phyloP scores from a whole-genome alignment of 2,888 invertebrate genomes.

The Drosophila aldrichi region DNA sequence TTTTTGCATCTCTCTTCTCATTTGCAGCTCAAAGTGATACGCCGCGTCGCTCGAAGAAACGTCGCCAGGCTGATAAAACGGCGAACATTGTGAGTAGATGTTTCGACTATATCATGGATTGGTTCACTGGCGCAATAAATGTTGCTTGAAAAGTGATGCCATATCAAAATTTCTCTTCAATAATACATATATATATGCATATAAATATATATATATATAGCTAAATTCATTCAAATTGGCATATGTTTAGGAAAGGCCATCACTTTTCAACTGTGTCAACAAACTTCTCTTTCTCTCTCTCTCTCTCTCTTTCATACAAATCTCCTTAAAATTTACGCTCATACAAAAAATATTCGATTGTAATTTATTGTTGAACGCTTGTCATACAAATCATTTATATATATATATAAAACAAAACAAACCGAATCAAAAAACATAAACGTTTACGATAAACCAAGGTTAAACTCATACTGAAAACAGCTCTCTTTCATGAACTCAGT shows the following conservation, averaged over 20 bases:
- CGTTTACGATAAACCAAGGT: slow-evolving; percentile 67
- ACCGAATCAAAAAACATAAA: too few species aligned
- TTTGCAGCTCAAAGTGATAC: slow-evolving; percentile 84
- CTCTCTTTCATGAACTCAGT: slow-evolving; percentile 81
- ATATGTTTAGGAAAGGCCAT: slow-evolving; percentile 31
- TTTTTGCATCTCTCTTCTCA: neutral
- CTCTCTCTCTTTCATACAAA: slow-evolving; percentile 48
- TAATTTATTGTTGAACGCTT: slow-evolving; percentile 59
- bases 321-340: slow-evolving; percentile 27
- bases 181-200: neutral
- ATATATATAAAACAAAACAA: slow-evolving; percentile 20
- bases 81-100: slow-evolving; percentile 88
- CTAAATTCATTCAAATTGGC: slow-evolving; percentile 2
- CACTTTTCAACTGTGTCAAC: slow-evolving; percentile 63
- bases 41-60: slow-evolving; percentile 87
- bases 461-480: slow-evolving; percentile 82
- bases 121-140: slow-evolving; percentile 46
- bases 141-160: slow-evolving; percentile 72
- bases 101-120: slow-evolving; percentile 57
- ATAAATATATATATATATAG: slow-evolving; percentile 1
- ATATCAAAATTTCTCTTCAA: slow-evolving; percentile 7
- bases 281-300: slow-evolving; percentile 20
- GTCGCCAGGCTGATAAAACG: slow-evolving; percentile 88
- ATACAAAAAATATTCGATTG: slow-evolving; percentile 43
- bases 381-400: slow-evolving; percentile 39